Evolutionary conservation across 1,140 invertebrate genomes (phyloP), one percentile per base, ranked within the genome.

Genomic region (Manduca sexta): DNA sequence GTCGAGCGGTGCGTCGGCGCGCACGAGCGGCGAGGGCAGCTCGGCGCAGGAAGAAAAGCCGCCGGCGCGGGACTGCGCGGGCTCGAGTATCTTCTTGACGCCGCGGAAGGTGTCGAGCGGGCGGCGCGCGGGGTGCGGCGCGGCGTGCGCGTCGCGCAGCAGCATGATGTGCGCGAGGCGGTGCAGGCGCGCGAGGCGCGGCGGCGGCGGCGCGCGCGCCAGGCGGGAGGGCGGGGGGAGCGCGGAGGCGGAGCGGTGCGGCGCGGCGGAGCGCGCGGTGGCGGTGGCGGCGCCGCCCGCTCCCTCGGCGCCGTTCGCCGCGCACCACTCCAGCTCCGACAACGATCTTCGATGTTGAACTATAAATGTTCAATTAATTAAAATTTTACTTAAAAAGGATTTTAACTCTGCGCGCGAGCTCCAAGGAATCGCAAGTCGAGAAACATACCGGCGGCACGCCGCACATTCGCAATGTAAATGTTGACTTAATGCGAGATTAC

Each of bases 81-180:
- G 88, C 48, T 92, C 92, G 6, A 94, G 86, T 40, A 94, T 93
- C 70, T 94, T 94, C 72, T 92, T 93, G 16, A 94, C 92, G 43
- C 93, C 93, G 59, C 74, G 71, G 71, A 74, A 77, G 40, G 69
- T 60, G 60, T 70, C 60, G 15, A 78, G 67, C 45, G 73, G 55
- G 35, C 57, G 59, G 44, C 52, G 64, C 31, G 71, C 62, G 35
- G 65, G 56, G 39, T 56, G 56, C 26, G 69, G 70, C 34, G 68
- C 77, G 30, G 71, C 69, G 69, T 95, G 92, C 26, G 93, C 91
- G 85, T 96, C 94, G 62, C 93, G 89, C 37, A 91, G 88, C 64
- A 92, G 92, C 89, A 95, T 94, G 13, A 92, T 90, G 75, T 94
- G 92, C 15, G 92, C 93, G 0, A 94, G 87, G 26, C 90, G 77